Percentiles rank a stretch among this genome's conserved stretches.
These are phyloP conservation scores for Maconellicoccus hirsutus DNA, from an alignment of 1,140 invertebrate species.

Conservation along the genomic window DNA sequence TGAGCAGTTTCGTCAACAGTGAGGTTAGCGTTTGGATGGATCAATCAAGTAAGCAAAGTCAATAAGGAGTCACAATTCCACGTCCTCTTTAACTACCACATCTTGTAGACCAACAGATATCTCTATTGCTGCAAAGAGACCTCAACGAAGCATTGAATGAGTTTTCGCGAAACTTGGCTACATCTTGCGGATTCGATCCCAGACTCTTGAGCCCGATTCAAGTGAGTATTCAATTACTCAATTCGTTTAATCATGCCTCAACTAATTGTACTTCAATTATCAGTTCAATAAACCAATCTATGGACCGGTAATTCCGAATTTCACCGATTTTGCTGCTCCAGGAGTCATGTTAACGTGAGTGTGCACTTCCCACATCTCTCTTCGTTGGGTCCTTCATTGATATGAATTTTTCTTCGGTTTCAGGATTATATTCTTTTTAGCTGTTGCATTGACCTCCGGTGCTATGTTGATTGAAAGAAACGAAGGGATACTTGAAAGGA, in stretches of 20 bases:
- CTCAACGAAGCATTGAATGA: slow-evolving; percentile 65
- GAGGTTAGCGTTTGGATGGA: slow-evolving; percentile 76
- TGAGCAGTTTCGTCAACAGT: slow-evolving; percentile 61
- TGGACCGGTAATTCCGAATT: slow-evolving; percentile 71
- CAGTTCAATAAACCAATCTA: slow-evolving; percentile 67
- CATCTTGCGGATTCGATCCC: slow-evolving; percentile 27
- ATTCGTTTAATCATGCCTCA: not conserved
- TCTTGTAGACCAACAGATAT: slow-evolving; percentile 70
- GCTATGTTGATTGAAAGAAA: slow-evolving; percentile 81
- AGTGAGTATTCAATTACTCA: not conserved
- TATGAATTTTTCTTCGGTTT: slow-evolving; percentile 28
- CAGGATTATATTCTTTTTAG: slow-evolving; percentile 91
- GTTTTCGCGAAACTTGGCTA: slow-evolving; percentile 47
- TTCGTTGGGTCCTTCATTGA: not conserved
- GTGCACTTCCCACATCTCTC: not conserved
- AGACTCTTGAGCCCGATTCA: slow-evolving; percentile 10
- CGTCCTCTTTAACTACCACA: not conserved
- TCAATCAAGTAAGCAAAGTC: slow-evolving; percentile 61
- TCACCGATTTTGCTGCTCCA: slow-evolving; percentile 90
- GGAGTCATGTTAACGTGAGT: slow-evolving; percentile 84
- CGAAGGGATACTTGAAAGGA: slow-evolving; percentile 75
- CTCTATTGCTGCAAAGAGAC: slow-evolving; percentile 65
- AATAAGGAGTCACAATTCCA: not conserved
- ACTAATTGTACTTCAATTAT: slow-evolving; percentile 2
- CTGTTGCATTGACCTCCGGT: slow-evolving; percentile 83